Evolutionary conservation across 2,888 invertebrate genomes (phyloP), one percentile per base, ranked within the genome.

Genomic region (Dione juno): DNA sequence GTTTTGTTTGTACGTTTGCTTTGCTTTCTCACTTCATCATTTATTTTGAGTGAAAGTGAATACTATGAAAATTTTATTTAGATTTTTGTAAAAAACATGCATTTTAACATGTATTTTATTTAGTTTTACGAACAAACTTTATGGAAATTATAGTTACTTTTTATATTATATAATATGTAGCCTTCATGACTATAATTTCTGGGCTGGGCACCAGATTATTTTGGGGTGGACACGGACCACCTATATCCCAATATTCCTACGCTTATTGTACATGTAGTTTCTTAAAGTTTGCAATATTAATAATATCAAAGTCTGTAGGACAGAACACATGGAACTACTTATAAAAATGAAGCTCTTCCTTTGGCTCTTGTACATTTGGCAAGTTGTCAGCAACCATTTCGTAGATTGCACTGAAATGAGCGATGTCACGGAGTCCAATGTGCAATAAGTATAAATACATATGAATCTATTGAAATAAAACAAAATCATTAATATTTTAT

Each of bases 331-430:
- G n/a, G 21, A 21, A 50, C 11, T 21, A 58, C n/a, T 58, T 21
- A 14, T 28, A 16, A 45, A 61, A 45, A 28, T 35, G 61, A 61
- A 45, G 61, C 61, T 61, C 11, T 28, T 61, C 8, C 54, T 57
- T 45, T 52, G 50, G 50, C 50, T 64, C 48, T 50, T 35, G 37
- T 45, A 35, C 61, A 35, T 54, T 72, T 72, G 72, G 72, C 72
- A 72, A 59, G 40, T 21, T 58, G 67, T 70, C 72, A 72, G 70
- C 64, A 48, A 43, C 72, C 70, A 72, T 72, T 67, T 64, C 43
- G 53, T 21, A 67, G 48, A 72, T 72, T 72, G 67, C 45, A 16
- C 50, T 3, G 45, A 3, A 53, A 63, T 45, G 53, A 43, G 40
- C 43, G 9, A 43, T 61, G 61, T 61, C 45, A 21, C 28, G 58